Conservation (phyloP, 2,797 vertebrate species). For the Nasua narica region DNA sequence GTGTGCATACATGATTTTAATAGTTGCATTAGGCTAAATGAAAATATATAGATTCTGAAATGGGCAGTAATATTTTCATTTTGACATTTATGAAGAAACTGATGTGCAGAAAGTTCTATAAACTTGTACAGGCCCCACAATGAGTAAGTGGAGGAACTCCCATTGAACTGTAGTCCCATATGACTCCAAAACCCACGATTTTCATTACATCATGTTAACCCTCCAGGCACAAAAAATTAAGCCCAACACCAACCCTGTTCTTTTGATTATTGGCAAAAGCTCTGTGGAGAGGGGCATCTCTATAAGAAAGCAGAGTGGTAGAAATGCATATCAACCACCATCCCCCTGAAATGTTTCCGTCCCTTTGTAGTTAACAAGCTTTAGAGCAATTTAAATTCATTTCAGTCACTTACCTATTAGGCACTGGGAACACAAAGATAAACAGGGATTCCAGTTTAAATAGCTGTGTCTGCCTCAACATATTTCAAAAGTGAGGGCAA, state of each 20-base stretch:
- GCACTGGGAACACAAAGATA: background rate
- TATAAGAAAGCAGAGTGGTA: background rate
- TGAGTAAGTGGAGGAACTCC: background rate
- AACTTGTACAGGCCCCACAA: background rate
- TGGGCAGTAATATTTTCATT: background rate
- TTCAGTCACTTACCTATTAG: background rate
- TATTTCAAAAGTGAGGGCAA: background rate
- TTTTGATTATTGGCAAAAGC: background rate
- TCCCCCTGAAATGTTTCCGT: background rate
- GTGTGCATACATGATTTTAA: background rate
- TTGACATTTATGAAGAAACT: background rate
- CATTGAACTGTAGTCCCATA: background rate
- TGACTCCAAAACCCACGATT: background rate
- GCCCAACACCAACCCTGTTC: background rate
- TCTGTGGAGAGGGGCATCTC: background rate
- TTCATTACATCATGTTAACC: background rate
- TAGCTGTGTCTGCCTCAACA: background rate
- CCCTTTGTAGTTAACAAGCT: conserved; percentile 19
- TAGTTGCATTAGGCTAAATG: background rate
- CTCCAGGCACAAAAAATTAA: background rate
- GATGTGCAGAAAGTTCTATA: background rate
- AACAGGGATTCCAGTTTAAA: background rate
- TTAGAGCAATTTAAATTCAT: background rate
- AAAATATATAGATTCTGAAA: background rate
- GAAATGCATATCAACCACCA: background rate